Evolutionary conservation across 2,888 invertebrate species (phyloP), one percentile per base, ranked within the genome.

Genomic region (Stegophylla sp.): DNA sequence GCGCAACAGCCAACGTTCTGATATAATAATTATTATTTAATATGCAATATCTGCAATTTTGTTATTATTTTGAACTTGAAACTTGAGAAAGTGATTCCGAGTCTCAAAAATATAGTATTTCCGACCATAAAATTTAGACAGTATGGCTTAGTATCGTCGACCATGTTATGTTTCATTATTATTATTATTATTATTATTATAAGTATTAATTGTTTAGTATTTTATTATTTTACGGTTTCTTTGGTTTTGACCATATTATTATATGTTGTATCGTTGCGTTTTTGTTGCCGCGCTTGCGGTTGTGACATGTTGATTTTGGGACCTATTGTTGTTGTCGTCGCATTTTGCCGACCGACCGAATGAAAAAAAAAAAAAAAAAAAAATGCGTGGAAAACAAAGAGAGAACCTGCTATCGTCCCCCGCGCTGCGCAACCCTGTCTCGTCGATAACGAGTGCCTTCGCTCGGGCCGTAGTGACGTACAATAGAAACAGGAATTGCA

Each of bases 301-400:
- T 51, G n/a, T 76, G 53, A 76, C 66, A 66, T 64, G 75, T 76
- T 76, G 66, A 76, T 76, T n/a, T n/a, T 64, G 75, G 66, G 20
- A 48, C 17, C 34, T 23, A 66, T 64, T 53, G 53, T 59, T 59
- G 45, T 48, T 67, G 5, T 15, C 13, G 48, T 67, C 23, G 67
- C 67, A 17, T 59, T 75, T 75, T 75, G 63, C 63, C 75, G 45
- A 75, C 51, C 48, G 34, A 51, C 34, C 5, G 17, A 75, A 63
- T 34, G 63, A 48, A 51, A 75, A 75, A 48, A 34, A 34, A 51
- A 75, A 75, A 48, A n/a, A n/a, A n/a, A n/a, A n/a, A n/a, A n/a
- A n/a, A n/a, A n/a, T 15, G 48, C 74, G 23, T 63, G 3, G 63
- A 76, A 73, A 76, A 66, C 75, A 76, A 76, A 76, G 41, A 76